Base-by-base conservation (phyloP, 2,888 invertebrate species). In the Pollenia amentaria region DNA sequence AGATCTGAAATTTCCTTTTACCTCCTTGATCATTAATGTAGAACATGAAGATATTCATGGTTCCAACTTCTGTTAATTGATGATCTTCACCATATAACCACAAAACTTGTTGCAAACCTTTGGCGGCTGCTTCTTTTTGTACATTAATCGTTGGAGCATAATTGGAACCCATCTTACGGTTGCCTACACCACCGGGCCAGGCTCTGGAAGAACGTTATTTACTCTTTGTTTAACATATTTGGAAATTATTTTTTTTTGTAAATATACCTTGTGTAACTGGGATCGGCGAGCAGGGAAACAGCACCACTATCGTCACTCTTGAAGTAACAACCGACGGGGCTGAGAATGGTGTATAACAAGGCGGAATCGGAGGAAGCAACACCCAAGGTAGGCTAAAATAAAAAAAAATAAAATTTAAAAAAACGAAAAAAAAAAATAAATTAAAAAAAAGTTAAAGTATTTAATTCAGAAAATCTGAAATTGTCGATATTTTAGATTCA, bases 21-120 rank as follows among this genome's bases (percentile, higher is more conserved):
- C 98, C 97, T 95, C 99, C 99, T 91, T 97, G 94, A 77, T 98
- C 97, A 92, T 99, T 97, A 88, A 96, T 95, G 94, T 96, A 96
- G 90, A 97, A 96, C 92, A 98, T 95, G 93, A 99, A 99, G 77
- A 99, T 96, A 92, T 99, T 99, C 99, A 99, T 99, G 14, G 99
- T 97, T 75, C 99, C 99, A 64, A 98, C 99, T 95, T 99, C 99
- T 0, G 99, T 99, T 40, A 99, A 92, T 92, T 98, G 96, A 91
- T 98, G 96, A 90, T 99, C 96, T 0, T 97, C 96, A 3, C 99
- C 99, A 91, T 97, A 99, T 55, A 99, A 94, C 99, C 99, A 99
- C 78, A 99, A 93, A 10, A 98, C 98, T 94, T 99, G 99, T 89
- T 99, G 98, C 89, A 98, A 95, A 1, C 98, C 98, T 90, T 95